Evolutionary conservation across 2,888 invertebrate species (phyloP), one percentile per base, ranked within the genome.

Genomic region (Oegoconia quadripuncta): DNA sequence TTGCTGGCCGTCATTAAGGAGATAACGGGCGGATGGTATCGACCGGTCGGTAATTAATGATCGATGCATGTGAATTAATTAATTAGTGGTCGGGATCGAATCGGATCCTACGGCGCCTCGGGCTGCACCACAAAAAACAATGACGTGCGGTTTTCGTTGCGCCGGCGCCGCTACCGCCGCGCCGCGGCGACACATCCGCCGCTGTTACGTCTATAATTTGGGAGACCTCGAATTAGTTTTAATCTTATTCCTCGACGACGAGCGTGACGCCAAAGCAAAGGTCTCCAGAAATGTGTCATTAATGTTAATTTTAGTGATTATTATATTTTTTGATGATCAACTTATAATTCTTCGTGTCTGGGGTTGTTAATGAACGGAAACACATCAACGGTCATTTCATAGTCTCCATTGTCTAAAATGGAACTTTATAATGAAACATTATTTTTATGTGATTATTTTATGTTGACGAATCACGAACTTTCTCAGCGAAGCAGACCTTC

Each of bases 41-140:
- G 61, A 72, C 64, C 67, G 72, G 65, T 59, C 61, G 63, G 72
- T 86, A 87, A 87, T 87, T 86, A 87, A 86, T 82, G 84, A 86
- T 83, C 86, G 79, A 87, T 87, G 84, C 77, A 86, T 76, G 80
- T 80, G 81, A 83, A 84, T 82, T 87, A 87, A 87, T 87, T 87
- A 87, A 87, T 87, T 87, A 86, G 79, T 64, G 76, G 71, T 64
- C 56, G 65, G 65, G 66, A 61, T 74, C 60, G 66, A 73, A 72
- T 75, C 67, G 69, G 68, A 67, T 66, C 69, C 64, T 66, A 58
- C 67, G 75, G 68, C 68, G 78, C 79, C 77, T 65, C 67, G 59
- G 78, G 78, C 68, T 64, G 67, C 58, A 64, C 53, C 67, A 84
- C 81, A 87, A 87, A 87, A 87, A 87, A 86, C 84, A 86, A 87